Conservation (phyloP, 2,797 vertebrate genomes). For the Chaunax sp. region DNA sequence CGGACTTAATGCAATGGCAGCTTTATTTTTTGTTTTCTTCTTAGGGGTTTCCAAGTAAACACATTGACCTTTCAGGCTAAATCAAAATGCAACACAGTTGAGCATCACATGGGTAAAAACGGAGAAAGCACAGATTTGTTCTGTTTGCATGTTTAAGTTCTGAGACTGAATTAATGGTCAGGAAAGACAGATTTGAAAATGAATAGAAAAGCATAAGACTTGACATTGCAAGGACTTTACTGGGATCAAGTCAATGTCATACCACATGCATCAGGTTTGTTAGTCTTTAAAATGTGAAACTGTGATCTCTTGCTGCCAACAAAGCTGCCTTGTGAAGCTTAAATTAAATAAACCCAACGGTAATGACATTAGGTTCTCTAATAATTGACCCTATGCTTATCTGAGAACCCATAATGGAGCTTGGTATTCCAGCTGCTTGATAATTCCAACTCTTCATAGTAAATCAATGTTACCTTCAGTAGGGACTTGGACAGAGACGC, state of each 20-base stretch:
- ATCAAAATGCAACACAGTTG: slow-evolving; percentile 3
- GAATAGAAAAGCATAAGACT: neutral
- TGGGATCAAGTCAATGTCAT: neutral
- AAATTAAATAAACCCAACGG: neutral
- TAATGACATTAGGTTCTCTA: neutral
- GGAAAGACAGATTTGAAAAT: neutral
- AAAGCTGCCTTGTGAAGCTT: neutral
- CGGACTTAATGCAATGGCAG: too few relatives aligned
- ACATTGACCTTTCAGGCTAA: neutral
- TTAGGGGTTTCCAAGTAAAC: neutral
- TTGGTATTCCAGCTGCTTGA: neutral
- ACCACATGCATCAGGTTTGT: neutral
- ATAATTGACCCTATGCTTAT: neutral
- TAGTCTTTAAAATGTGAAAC: slow-evolving; percentile 2
- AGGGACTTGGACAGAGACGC: slow-evolving; percentile 89
- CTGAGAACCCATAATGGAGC: neutral
- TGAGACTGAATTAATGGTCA: neutral
- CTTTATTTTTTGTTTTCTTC: too few relatives aligned
- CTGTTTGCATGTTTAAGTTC: neutral
- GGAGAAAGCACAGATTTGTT: neutral
- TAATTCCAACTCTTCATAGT: neutral
- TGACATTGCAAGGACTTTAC: neutral
- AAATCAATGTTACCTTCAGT: slow-evolving; percentile 85
- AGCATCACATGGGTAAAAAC: neutral
- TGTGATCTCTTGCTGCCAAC: slow-evolving; percentile 5